Evolutionary conservation across 2,113 vertebrate genomes (phyloP).

Genomic region (Psophia crepitans): DNA sequence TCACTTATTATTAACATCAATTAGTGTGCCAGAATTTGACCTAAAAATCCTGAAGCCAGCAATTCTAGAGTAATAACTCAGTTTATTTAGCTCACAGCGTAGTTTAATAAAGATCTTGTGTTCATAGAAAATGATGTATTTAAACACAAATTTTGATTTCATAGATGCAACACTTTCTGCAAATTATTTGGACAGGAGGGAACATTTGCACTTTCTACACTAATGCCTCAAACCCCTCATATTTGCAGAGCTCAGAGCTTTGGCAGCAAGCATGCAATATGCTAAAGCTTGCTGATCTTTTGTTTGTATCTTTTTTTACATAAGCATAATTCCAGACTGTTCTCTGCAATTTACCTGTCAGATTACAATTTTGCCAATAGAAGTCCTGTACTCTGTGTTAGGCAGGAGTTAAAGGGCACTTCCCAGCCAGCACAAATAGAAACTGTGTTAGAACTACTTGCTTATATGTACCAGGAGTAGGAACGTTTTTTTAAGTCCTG

Average conservation of each 20-base stretch:
- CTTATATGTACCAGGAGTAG: not conserved
- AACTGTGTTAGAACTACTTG: not conserved
- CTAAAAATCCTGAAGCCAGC: not conserved
- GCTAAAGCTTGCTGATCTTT: not conserved
- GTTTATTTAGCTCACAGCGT: not conserved
- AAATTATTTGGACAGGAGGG: not conserved
- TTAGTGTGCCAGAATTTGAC: not conserved
- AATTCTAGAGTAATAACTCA: not conserved
- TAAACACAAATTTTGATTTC: not conserved
- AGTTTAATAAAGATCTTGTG: not conserved
- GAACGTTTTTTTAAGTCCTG: not conserved
- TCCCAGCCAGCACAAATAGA: rapidly evolving
- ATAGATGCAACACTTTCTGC: not conserved
- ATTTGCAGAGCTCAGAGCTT: not conserved
- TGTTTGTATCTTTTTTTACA: not conserved
- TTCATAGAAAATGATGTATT: not conserved
- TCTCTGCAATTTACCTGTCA: not conserved
- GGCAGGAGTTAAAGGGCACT: not conserved
- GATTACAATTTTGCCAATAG: not conserved
- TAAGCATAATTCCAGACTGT: not conserved
- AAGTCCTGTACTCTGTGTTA: not conserved
- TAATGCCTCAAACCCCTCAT: not conserved
- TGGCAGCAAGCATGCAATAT: not conserved
- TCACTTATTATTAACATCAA: not conserved
- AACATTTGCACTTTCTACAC: not conserved